These are phyloP conservation scores for Chouioia cunea DNA, from an alignment of 2,888 invertebrate species.

Conservation along the genomic window DNA sequence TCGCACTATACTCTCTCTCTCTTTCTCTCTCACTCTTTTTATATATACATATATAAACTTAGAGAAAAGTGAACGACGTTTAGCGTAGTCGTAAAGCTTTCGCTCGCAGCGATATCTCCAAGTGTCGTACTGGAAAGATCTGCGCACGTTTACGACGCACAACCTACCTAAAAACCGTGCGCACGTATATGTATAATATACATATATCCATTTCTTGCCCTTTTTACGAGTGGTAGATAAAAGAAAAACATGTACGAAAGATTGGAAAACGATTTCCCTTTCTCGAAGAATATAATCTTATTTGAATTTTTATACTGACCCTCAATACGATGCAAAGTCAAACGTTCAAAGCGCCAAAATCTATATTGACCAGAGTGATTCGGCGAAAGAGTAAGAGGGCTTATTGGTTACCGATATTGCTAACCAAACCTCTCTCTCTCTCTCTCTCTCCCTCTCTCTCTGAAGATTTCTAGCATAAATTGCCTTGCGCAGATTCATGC, in stretches of 20 bases:
- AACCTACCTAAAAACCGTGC: slow-evolving; percentile 9
- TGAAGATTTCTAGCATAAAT: no score
- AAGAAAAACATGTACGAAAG: no score
- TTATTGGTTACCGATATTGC: slow-evolving; percentile 1
- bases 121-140: background rate
- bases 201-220: background rate
- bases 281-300: no score
- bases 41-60: no score
- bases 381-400: slow-evolving; percentile 1
- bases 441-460: no score
- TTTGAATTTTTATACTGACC: background rate
- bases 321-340: background rate
- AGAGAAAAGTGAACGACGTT: slow-evolving; percentile 23
- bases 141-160: slow-evolving; percentile 9
- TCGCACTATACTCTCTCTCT: no score
- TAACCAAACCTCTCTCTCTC: no score
- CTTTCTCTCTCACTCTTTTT: no score
- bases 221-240: background rate
- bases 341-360: background rate
- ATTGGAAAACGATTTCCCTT: no score
- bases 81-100: slow-evolving; percentile 41
- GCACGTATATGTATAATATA: no score
- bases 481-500: no score
- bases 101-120: slow-evolving; percentile 23
- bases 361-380: slow-evolving; percentile 13